These are phyloP conservation scores for Tyto alba DNA, from an alignment of 2,113 vertebrate species.

Conservation along the genomic window DNA sequence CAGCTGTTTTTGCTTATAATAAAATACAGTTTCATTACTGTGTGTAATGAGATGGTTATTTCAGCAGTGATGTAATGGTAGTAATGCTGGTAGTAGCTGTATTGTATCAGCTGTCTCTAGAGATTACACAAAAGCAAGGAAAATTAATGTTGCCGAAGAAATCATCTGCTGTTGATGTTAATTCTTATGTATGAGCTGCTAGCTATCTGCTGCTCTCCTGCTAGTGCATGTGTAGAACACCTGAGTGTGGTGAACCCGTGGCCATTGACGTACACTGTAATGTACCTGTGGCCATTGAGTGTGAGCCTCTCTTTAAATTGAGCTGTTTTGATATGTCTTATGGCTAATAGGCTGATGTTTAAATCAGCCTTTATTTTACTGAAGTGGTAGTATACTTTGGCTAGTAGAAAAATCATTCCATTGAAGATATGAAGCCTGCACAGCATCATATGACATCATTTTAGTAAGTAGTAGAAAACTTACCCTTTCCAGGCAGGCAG, in stretches of 20 bases:
- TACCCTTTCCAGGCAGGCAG: neutral
- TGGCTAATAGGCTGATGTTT: neutral
- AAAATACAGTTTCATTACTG: conserved; percentile 47
- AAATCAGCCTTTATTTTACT: neutral
- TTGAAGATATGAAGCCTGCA: neutral
- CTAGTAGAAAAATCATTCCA: neutral
- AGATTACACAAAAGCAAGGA: neutral
- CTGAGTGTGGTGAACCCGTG: neutral
- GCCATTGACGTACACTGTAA: no score
- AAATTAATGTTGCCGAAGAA: neutral
- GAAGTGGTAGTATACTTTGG: neutral
- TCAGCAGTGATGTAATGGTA: neutral
- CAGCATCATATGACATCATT: neutral
- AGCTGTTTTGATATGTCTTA: neutral
- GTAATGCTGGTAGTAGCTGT: neutral
- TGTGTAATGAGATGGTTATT: conserved; percentile 41
- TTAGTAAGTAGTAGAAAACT: neutral
- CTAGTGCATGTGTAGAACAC: neutral
- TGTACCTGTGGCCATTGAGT: neutral
- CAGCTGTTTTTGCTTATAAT: conserved; percentile 51
- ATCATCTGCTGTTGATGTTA: neutral
- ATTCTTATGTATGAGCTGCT: neutral
- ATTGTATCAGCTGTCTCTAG: neutral
- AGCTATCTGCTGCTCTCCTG: neutral
- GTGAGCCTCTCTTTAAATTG: neutral